phyloP scores from a whole-genome alignment of 1,140 invertebrate genomes.

The Eulimnadia texana region DNA sequence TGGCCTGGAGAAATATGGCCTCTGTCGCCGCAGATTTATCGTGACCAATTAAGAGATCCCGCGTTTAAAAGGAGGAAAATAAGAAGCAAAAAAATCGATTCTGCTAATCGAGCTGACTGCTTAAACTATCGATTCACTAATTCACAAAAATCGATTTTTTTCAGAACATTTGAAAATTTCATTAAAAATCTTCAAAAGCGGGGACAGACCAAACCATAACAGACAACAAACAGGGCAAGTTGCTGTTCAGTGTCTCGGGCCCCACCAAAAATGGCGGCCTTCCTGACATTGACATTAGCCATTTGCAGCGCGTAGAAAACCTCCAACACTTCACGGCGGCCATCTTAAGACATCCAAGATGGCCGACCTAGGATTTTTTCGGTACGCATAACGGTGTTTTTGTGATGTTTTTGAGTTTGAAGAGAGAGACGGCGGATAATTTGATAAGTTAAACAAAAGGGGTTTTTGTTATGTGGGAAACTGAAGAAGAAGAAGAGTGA shows the following conservation, averaged over 20 bases:
- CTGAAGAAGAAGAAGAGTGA: too few relatives aligned
- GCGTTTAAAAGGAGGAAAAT: not conserved
- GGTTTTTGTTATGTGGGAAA: not conserved
- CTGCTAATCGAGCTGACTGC: not conserved
- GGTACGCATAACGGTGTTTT: too few relatives aligned
- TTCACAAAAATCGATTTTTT: not conserved
- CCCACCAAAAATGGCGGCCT: not conserved
- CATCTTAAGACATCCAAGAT: not conserved
- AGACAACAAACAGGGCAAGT: not conserved
- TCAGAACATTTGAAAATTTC: not conserved
- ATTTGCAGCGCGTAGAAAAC: not conserved
- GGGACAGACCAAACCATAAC: not conserved
- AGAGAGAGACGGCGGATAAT: too few relatives aligned
- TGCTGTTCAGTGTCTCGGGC: not conserved
- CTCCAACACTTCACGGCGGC: not conserved
- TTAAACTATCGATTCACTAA: not conserved
- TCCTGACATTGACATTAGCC: not conserved
- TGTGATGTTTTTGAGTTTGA: too few relatives aligned
- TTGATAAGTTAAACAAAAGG: too few relatives aligned
- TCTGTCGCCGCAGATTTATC: not conserved
- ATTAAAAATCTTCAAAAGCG: not conserved
- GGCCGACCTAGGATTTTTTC: not conserved
- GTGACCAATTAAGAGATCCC: not conserved
- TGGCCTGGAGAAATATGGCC: not conserved
- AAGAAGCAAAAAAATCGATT: not conserved